Evolutionary conservation across 2,113 vertebrate genomes (phyloP), one percentile per base, ranked within the genome.

Genomic region (Budorcas taxicolor): DNA sequence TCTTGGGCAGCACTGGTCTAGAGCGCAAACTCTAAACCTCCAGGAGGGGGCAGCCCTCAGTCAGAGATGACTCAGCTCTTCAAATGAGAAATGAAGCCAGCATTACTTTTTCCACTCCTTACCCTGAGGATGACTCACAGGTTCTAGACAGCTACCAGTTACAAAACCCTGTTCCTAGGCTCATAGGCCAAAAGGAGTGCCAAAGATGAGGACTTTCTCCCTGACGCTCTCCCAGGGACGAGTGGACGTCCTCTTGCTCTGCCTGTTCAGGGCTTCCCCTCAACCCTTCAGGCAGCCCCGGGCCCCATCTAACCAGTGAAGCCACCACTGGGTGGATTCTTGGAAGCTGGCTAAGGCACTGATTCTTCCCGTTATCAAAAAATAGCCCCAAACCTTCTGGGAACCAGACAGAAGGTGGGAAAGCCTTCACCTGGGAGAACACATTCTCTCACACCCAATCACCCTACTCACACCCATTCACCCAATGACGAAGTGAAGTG

Each of bases 41-140:
- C 98, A 96, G 96, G 93, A 97, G 98, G 94, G 94, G 95, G 94
- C 97, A 57, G 58, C 13, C 45, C 55, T 71, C 62, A 55, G 78
- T 3, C 85, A 95, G 53, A 11, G 5, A 82, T 5, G 1, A 3
- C 3, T 36, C 0, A 16, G 23, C 19, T 85, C 52, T 67, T 82
- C 52, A 3, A 3, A 15, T 23, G 36, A 36, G 52, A 31, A 9
- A 31, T 1, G n/a, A 15, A 71, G 45, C 23, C 13, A 3, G 53
- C 11, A 11, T 27, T 43, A 58, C 10, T 81, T 23, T 3, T 33
- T 2, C 55, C 2, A 29, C 27, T 23, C 6, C 17, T 10, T 21
- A 17, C 3, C 29, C 67, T 4, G 9, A 5, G 81, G 55, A 36
- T 6, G n/a, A 80, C 45, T 45, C 19, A 36, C 12, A 31, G 7